Evolutionary conservation across 2,888 invertebrate genomes (phyloP).

Genomic region (Tetrapedia diversipes): DNA sequence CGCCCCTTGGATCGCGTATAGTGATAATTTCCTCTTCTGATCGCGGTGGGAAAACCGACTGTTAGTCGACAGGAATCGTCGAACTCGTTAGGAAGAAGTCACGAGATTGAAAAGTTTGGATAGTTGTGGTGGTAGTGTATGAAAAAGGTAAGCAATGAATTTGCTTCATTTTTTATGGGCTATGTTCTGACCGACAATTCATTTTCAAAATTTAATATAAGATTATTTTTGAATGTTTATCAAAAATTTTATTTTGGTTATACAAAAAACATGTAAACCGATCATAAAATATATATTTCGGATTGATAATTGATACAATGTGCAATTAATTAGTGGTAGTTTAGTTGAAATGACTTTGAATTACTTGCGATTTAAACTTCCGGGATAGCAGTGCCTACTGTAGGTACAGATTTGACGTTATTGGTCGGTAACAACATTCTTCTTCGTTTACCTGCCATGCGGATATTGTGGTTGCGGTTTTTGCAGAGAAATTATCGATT

Average conservation of each 20-base stretch:
- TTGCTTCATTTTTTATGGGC: not conserved
- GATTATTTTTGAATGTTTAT: not conserved
- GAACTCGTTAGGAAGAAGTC: constrained; percentile 47
- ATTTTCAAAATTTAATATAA: not conserved
- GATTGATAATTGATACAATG: not conserved
- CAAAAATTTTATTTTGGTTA: not conserved
- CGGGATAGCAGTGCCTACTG: constrained; percentile 22
- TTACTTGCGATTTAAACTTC: constrained; percentile 41
- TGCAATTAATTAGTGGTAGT: not conserved
- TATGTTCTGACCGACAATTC: not conserved
- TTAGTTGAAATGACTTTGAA: constrained; percentile 23
- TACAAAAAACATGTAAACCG: not conserved
- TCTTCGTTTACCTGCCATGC: not conserved
- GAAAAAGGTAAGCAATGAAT: constrained; percentile 55
- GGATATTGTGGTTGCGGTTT: constrained; percentile 7
- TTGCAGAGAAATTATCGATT: constrained; percentile 30
- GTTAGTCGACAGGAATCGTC: constrained; percentile 60
- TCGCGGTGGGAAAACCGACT: constrained; percentile 57
- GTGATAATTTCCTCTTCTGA: constrained; percentile 67
- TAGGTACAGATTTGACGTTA: not conserved
- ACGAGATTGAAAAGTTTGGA: constrained; percentile 18
- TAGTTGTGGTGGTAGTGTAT: not conserved
- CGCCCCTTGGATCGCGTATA: constrained; percentile 65
- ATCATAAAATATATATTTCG: not conserved
- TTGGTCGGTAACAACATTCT: constrained; percentile 3